phyloP scores from a whole-genome alignment of 2,113 vertebrate genomes.

The Progne subis region DNA sequence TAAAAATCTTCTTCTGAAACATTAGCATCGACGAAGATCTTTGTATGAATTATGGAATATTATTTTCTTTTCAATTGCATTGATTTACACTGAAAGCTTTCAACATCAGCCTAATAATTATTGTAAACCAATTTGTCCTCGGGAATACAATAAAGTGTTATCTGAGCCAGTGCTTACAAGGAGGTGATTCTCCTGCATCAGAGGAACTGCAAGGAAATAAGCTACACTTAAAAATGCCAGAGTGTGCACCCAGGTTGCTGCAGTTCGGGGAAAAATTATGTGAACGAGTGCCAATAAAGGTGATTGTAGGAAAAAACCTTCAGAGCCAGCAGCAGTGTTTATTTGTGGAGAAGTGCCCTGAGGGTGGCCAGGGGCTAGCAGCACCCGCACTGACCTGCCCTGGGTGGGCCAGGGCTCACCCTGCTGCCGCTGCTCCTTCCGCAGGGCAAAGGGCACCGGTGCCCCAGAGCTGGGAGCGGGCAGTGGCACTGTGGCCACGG shows the following conservation, averaged over 20 bases:
- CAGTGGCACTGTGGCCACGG: accelerated
- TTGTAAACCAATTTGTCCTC: not conserved
- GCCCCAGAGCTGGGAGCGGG: not conserved
- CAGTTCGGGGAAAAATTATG: not conserved
- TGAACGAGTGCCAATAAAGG: not conserved
- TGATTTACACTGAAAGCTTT: slow-evolving; percentile 47
- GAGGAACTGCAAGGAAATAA: not conserved
- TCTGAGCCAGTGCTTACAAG: not conserved
- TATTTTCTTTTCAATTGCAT: slow-evolving; percentile 41
- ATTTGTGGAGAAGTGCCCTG: not conserved
- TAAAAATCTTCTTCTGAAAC: not conserved
- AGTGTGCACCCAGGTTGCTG: not conserved
- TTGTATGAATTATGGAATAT: slow-evolving; percentile 12
- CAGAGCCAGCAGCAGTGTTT: not conserved
- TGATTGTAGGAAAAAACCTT: not conserved
- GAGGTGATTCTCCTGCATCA: not conserved
- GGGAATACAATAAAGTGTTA: slow-evolving; percentile 13
- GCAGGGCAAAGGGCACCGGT: not conserved
- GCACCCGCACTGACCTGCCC: not conserved
- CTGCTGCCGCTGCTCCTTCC: accelerated
- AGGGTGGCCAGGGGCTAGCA: not conserved
- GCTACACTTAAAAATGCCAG: not conserved
- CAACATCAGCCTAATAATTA: slow-evolving; percentile 31
- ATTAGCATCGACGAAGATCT: not conserved
- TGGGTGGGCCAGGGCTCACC: not conserved